Evolutionary conservation across 2,888 invertebrate genomes (phyloP).

Genomic region (Acrobasis consociella): DNA sequence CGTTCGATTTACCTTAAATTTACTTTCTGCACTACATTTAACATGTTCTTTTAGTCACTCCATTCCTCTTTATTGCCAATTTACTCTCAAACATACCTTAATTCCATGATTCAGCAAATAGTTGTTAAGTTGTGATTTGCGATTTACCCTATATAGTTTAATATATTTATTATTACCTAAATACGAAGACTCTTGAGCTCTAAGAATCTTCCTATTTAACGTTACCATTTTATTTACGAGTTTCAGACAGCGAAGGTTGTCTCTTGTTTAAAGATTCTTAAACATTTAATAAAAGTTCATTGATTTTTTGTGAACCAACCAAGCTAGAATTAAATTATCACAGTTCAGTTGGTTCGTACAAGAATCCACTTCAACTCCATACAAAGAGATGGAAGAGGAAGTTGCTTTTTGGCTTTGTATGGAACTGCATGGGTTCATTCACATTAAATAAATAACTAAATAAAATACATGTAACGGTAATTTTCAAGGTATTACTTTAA

Average conservation of each 20-base stretch:
- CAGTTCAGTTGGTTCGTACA: conserved; percentile 42
- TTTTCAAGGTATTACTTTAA: conserved; percentile 45
- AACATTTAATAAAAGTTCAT: not conserved
- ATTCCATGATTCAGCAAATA: conserved; percentile 72
- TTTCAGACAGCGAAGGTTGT: conserved; percentile 60
- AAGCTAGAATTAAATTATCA: conserved; percentile 31
- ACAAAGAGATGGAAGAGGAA: conserved; percentile 78
- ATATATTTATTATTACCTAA: conserved; percentile 55
- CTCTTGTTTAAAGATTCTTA: conserved; percentile 23
- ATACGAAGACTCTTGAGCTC: conserved; percentile 78
- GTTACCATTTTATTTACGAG: conserved; percentile 48
- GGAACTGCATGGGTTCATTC: conserved; percentile 71
- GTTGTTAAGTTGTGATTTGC: conserved; percentile 80
- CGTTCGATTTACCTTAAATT: conserved; percentile 57
- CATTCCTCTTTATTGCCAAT: conserved; percentile 72
- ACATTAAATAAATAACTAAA: conserved; percentile 30
- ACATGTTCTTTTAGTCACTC: conserved; percentile 56
- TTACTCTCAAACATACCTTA: conserved; percentile 46
- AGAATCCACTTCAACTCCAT: conserved; percentile 75
- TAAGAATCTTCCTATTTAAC: conserved; percentile 70
- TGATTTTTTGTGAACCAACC: conserved; percentile 29
- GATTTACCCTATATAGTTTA: conserved; percentile 74
- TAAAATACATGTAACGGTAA: conserved; percentile 24
- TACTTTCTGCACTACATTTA: conserved; percentile 60
- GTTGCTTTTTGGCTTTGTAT: conserved; percentile 72